Percentiles rank a stretch among this genome's conserved stretches.
These are phyloP conservation scores for Drosophila paracracens DNA, from an alignment of 2,888 invertebrate species.

Conservation along the genomic window DNA sequence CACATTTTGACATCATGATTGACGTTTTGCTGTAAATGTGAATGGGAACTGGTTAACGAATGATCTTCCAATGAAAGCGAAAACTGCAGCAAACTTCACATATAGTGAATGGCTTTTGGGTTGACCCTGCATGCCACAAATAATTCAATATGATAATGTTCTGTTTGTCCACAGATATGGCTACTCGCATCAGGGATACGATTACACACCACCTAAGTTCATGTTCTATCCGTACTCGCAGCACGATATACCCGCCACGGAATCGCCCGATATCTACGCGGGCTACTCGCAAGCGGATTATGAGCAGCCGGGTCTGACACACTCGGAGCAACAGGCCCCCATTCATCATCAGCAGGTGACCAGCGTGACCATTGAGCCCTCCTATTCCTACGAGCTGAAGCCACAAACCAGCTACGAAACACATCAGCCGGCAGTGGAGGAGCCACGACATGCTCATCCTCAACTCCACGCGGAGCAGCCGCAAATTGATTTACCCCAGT, in stretches of 20 bases:
- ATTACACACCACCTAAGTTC: constrained; percentile 86
- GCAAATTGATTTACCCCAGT: constrained; percentile 69
- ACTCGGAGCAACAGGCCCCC: constrained; percentile 20
- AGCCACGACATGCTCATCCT: neutral
- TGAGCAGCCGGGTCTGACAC: constrained; percentile 53
- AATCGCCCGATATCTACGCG: constrained; percentile 62
- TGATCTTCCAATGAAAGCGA: neutral
- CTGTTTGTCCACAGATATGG: constrained; percentile 80
- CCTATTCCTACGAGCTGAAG: constrained; percentile 86
- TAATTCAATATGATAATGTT: neutral
- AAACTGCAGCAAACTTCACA: neutral
- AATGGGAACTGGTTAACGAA: constrained; percentile 49
- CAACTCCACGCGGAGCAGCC: constrained; percentile 58
- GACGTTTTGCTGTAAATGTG: constrained; percentile 82
- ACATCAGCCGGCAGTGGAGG: constrained; percentile 37
- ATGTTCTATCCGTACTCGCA: constrained; percentile 90
- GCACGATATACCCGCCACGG: constrained; percentile 86
- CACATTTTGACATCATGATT: neutral
- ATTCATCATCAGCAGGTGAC: constrained; percentile 66
- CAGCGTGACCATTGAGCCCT: constrained; percentile 87
- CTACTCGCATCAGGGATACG: constrained; percentile 81
- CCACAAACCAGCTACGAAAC: constrained; percentile 73
- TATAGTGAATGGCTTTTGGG: neutral
- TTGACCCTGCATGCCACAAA: neutral
- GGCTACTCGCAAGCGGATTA: constrained; percentile 58